Base-by-base conservation (phyloP, 1,140 invertebrate species). In the Sarcophaga bullata region DNA sequence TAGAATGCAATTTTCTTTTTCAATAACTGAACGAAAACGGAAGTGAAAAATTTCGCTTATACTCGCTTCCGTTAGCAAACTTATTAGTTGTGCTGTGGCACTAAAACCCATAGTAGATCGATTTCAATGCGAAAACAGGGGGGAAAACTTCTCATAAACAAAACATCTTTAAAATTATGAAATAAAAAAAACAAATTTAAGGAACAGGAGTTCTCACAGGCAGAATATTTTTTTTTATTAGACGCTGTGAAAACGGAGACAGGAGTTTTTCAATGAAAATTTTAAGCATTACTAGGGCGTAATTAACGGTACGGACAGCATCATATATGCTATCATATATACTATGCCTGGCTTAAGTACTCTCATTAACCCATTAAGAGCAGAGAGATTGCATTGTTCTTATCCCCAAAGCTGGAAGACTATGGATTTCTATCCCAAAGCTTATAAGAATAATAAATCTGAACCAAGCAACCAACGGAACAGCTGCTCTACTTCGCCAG, bases 11-110 rank as follows among this genome's bases (percentile, higher is more conserved):
- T 68, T 68, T 19, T 68, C 17, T 17, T n/a, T 17, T 68, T 68
- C 62, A 68, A 68, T 68, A 68, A 68, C 62, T 68, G 9, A 68
- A 68, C n/a, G 62, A 68, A 68, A 68, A 68, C 62, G 62, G 62
- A 68, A 68, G 62, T 68, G 62, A 68, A 68, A 58, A 68, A 68
- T 68, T 68, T 17, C 62, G 62, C 62, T 25, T 68, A 68, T 68
- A 68, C 19, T 68, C 19, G 10, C 62, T 25, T 68, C 62, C 62
- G 17, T n/a, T 68, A 19, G 62, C 62, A 37, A 37, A 37, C 25
- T 2, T 37, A 37, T 2, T 37, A 37, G 25, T 37, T 37, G 25
- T 37, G 25, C 25, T 37, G 1, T n/a, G 6, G 54, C 7, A 58
- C 6, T 15, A 58, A 58, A 58, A 58, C 15, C 0, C 54, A 58